phyloP scores from a whole-genome alignment of 2,113 vertebrate genomes.

The Halcyon senegalensis region DNA sequence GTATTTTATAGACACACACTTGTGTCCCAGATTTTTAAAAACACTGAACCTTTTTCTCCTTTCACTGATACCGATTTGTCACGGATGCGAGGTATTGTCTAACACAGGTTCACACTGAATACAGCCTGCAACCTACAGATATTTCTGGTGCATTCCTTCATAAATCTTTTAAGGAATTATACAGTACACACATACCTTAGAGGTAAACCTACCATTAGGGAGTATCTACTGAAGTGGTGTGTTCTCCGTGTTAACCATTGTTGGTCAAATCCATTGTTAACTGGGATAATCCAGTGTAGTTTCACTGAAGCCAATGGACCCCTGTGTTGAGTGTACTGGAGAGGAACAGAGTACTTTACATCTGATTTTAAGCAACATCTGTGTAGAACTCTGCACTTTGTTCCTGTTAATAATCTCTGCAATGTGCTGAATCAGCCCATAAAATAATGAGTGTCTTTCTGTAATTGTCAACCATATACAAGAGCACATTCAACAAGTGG shows the following conservation, averaged over 20 bases:
- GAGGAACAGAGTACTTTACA: neutral
- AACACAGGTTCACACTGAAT: neutral
- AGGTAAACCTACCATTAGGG: neutral
- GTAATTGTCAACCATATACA: neutral
- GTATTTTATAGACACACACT: neutral
- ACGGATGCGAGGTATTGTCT: neutral
- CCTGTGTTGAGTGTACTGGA: neutral
- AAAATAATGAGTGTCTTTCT: neutral
- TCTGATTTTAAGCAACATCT: neutral
- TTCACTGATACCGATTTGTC: neutral
- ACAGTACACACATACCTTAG: neutral
- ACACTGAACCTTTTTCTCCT: neutral
- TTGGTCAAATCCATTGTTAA: neutral
- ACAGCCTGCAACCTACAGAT: neutral
- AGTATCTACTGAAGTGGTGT: neutral
- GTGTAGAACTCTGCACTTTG: neutral
- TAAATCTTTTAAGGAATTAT: neutral
- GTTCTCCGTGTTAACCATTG: neutral
- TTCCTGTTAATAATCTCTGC: neutral
- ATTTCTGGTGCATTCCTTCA: neutral
- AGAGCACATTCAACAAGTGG: neutral
- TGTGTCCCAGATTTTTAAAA: neutral
- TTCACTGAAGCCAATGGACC: neutral
- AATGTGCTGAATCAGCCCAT: constrained; percentile 1
- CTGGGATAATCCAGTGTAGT: neutral